Base-by-base conservation (phyloP, 2,888 invertebrate species). In the Drosophila neonasuta region DNA sequence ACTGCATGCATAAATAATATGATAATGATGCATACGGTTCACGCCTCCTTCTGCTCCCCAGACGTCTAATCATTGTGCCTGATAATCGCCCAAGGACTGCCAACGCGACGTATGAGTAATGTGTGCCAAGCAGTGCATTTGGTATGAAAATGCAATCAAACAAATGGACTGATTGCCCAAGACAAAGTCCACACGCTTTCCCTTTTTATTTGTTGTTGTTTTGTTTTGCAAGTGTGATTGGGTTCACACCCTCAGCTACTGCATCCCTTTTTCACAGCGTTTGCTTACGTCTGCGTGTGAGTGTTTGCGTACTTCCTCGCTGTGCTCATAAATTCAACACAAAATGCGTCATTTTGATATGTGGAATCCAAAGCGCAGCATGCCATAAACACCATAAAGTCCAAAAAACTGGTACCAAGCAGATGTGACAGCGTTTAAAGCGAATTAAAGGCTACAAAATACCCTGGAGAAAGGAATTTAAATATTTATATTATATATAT, bases 81-180 rank as follows among this genome's bases (percentile, higher is more conserved):
- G 63, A 55, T 58, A 51, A 69, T 62, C 61, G 39, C 3, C 7
- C 66, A 68, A 63, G 67, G 69, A 50, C n/a, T 52, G 65, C 20
- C 63, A 59, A 65, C 65, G 49, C 5, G 69, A 54, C 79, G 81
- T 65, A 81, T 81, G 77, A 66, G 79, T 68, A 77, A 84, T 81
- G 42, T 59, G 36, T 30, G 42, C 57, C 46, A 56, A 50, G 20
- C 20, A 58, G 17, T 57, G 67, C 56, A 84, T 73, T 73, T 68
- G 51, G 58, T 73, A 79, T 81, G 79, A 71, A 81, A 84, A 86
- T 84, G 80, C 72, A 84, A 84, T 84, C 86, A 86, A 46, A 39
- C 52, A 75, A 84, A 81, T 81, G 74, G 77, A 77, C 17, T 17
- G 42, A 49, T 24, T 57, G 45, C 20, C 30, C 56, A 62, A 63